Evolutionary conservation across 2,888 invertebrate genomes (phyloP).

Genomic region (Ormia ochracea): DNA sequence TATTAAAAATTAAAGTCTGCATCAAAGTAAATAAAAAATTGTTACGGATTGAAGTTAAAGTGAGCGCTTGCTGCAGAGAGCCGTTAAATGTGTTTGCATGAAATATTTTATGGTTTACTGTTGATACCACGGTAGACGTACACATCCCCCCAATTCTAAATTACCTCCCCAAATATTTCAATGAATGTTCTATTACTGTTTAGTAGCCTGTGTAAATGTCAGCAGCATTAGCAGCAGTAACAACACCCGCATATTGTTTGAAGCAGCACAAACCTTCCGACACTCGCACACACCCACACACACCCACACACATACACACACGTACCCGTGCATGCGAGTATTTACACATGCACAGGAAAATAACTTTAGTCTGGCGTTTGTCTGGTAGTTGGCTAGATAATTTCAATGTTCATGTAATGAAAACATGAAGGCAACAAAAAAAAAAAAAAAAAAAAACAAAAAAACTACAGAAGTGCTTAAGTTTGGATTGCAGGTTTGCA

Average conservation of each 20-base stretch:
- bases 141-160: constrained; percentile 11
- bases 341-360: constrained; percentile 18
- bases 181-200: constrained; percentile 28
- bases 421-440: neutral
- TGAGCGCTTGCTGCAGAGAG: neutral
- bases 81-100: neutral
- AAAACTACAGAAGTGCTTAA: neutral
- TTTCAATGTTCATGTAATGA: constrained; percentile 35
- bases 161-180: constrained; percentile 28
- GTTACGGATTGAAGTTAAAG: neutral
- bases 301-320: neutral
- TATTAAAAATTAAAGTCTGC: too few species aligned
- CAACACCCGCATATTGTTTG: constrained; percentile 56
- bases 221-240: constrained; percentile 45
- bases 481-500: constrained; percentile 1
- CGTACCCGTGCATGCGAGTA: neutral
- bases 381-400: constrained; percentile 54
- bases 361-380: constrained; percentile 54
- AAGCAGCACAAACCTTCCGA: neutral
- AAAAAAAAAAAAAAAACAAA: too few species aligned
- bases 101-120: neutral
- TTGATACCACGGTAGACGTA: neutral
- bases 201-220: constrained; percentile 59
- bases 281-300: neutral
- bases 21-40: too few species aligned